Conservation (phyloP, 2,888 invertebrate species). For the Oscheius myriophilus region DNA sequence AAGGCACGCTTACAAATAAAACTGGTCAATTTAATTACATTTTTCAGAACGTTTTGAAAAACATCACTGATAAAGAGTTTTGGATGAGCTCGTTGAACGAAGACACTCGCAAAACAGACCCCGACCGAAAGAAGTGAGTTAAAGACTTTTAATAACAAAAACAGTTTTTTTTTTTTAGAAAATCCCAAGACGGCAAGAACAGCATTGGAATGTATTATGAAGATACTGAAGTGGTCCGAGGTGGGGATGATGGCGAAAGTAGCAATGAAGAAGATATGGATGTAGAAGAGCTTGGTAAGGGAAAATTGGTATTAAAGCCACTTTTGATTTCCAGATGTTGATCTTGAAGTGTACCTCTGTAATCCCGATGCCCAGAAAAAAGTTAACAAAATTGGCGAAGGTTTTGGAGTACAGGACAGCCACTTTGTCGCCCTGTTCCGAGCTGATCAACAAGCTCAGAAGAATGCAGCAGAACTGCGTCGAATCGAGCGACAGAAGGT, state of each 20-base stretch:
- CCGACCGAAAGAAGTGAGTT: constrained; percentile 56
- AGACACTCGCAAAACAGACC: constrained; percentile 41
- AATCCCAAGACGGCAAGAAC: constrained; percentile 59
- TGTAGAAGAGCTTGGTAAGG: constrained; percentile 44
- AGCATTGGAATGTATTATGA: constrained; percentile 67
- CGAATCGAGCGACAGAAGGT: constrained; percentile 67
- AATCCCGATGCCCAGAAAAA: constrained; percentile 49
- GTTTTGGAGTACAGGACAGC: constrained; percentile 45
- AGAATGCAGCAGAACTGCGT: constrained; percentile 58
- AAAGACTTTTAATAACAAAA: not conserved
- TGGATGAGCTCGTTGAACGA: constrained; percentile 43
- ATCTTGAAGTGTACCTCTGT: constrained; percentile 50
- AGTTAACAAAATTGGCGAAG: constrained; percentile 62
- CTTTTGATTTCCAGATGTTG: constrained; percentile 43
- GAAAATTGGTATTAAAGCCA: not conserved
- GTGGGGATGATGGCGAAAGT: constrained; percentile 29
- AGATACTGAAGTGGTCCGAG: constrained; percentile 48
- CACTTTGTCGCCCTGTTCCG: constrained; percentile 48
- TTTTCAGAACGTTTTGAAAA: constrained; percentile 34
- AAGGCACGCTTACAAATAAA: constrained; percentile 20
- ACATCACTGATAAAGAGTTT: constrained; percentile 62
- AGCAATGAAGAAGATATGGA: constrained; percentile 44
- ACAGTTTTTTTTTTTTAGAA: constrained; percentile 38
- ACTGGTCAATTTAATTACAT: not conserved
- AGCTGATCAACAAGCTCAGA: constrained; percentile 62